Conservation (phyloP, 2,113 vertebrate species). For the Benthochromis sp. region DNA sequence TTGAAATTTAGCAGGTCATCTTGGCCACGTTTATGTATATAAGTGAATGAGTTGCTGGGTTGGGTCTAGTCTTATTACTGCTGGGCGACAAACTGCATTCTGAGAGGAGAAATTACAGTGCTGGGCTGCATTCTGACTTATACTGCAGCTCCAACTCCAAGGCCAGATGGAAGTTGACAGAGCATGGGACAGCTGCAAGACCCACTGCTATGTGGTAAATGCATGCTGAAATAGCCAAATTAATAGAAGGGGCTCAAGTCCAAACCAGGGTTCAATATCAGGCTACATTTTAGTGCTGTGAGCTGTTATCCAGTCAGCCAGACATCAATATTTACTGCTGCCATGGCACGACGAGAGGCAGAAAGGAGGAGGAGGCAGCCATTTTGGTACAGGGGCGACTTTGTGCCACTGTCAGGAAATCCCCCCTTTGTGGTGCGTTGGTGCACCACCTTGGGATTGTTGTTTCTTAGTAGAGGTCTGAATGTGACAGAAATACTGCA, state of each 20-base stretch:
- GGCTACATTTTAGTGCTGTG: slow-evolving; percentile 34
- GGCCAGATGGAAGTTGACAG: slow-evolving; percentile 39
- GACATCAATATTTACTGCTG: slow-evolving; percentile 63
- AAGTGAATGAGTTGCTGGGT: background rate
- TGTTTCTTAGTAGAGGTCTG: background rate
- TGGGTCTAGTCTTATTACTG: background rate
- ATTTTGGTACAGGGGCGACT: background rate
- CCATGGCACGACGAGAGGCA: slow-evolving; percentile 23
- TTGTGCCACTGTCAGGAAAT: background rate
- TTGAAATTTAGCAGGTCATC: background rate
- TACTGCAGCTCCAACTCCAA: background rate
- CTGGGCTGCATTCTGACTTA: background rate
- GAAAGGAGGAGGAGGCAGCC: background rate
- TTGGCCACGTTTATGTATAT: background rate
- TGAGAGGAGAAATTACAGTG: background rate
- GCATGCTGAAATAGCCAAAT: slow-evolving; percentile 61
- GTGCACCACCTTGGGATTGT: background rate
- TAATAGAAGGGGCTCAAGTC: slow-evolving; percentile 59
- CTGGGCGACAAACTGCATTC: background rate
- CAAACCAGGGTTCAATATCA: slow-evolving; percentile 47
- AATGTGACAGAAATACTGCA: background rate
- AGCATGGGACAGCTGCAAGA: slow-evolving; percentile 40
- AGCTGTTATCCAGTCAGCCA: slow-evolving; percentile 28
- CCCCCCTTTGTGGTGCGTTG: background rate
- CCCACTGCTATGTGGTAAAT: slow-evolving; percentile 38